Evolutionary conservation across 92 coral and sea anemone species (phyloP).

Genomic region (Phenganax stokvisi): DNA sequence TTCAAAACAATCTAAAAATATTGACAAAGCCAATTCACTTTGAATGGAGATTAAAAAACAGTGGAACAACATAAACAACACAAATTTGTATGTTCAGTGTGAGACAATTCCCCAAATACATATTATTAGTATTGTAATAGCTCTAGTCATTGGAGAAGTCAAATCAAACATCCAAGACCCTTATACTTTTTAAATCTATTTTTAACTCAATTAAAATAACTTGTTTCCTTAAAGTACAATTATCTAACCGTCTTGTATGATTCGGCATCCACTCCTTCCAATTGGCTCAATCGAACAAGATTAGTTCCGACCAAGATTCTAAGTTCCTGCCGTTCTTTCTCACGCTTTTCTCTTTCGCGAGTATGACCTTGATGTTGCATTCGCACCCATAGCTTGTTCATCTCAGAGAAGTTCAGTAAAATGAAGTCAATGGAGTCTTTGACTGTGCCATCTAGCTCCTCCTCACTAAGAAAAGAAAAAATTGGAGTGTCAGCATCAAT

Average conservation of each 20-base stretch:
- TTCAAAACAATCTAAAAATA: constrained; percentile 70
- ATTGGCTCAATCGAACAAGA: constrained; percentile 89
- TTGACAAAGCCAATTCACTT: not conserved
- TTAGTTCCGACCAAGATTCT: constrained; percentile 94
- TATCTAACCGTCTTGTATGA: constrained; percentile 62
- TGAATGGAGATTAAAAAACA: not conserved
- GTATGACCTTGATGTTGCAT: constrained; percentile 99
- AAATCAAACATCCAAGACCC: no score
- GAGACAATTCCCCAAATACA: no score
- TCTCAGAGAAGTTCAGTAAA: constrained; percentile 87
- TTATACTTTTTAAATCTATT: not conserved
- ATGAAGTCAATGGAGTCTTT: constrained; percentile 85
- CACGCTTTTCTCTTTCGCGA: constrained; percentile 76
- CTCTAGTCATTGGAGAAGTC: no score
- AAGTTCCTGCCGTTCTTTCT: constrained; percentile 86
- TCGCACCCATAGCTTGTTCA: constrained; percentile 98
- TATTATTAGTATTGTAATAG: no score
- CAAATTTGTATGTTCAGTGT: no score
- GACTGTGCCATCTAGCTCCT: constrained; percentile 67
- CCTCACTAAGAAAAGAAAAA: constrained; percentile 46
- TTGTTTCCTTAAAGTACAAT: not conserved
- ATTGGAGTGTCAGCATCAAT: not conserved
- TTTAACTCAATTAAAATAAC: not conserved
- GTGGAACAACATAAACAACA: not conserved
- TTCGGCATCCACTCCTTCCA: constrained; percentile 82